phyloP scores from a whole-genome alignment of 2,113 vertebrate species.

The Festucalex cinctus region DNA sequence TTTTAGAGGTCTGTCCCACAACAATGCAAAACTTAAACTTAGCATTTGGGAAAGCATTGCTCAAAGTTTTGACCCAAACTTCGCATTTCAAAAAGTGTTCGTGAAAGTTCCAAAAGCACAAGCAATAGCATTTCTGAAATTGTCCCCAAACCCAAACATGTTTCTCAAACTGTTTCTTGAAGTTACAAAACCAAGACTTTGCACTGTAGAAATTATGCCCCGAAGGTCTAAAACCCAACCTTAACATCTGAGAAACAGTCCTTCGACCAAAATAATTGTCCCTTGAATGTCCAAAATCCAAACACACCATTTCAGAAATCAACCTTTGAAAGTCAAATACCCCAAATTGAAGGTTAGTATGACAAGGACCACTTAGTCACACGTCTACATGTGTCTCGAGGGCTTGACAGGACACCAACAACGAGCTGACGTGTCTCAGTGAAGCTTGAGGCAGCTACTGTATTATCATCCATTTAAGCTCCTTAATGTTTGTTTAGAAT shows the following conservation, averaged over 20 bases:
- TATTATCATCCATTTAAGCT: constrained; percentile 49
- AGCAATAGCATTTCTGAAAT: too few species aligned
- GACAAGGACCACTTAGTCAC: too few species aligned
- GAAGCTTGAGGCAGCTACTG: constrained; percentile 28
- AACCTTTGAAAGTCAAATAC: background rate
- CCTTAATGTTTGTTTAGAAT: constrained; percentile 23
- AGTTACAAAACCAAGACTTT: background rate
- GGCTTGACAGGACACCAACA: constrained; percentile 45
- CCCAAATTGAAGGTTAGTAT: too few species aligned
- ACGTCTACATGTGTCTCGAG: constrained; percentile 13
- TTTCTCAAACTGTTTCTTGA: background rate
- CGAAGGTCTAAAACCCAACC: background rate
- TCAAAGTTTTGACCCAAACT: too few species aligned
- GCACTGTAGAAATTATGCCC: too few species aligned
- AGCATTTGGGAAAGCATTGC: background rate
- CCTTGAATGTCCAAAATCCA: too few species aligned
- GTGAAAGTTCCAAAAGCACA: too few species aligned
- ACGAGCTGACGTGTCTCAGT: constrained; percentile 17
- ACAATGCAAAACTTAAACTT: background rate
- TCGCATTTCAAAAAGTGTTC: too few species aligned
- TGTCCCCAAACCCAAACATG: too few species aligned
- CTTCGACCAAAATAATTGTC: background rate
- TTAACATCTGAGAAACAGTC: background rate
- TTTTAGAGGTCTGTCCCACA: background rate
- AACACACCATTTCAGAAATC: background rate